Conservation (phyloP, 2,797 vertebrate species). For the Eulemur albifrons region DNA sequence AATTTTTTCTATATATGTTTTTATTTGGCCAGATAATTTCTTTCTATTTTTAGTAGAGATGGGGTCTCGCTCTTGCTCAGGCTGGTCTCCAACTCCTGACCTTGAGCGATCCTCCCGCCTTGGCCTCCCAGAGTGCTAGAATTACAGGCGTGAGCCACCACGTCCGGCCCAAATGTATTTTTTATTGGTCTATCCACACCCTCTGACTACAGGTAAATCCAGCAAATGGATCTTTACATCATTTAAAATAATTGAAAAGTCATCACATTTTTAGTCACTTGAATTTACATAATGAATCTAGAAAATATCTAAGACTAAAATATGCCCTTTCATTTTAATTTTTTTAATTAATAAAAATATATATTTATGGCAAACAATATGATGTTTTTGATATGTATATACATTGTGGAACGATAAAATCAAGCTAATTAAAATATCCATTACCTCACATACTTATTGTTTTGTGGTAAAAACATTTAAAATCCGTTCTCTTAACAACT, state of each 20-base stretch:
- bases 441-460: neutral
- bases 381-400: neutral
- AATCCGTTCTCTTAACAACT: neutral
- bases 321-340: neutral
- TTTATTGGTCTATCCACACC: neutral
- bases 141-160: too few relatives aligned
- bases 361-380: neutral
- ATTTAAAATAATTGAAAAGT: slow-evolving; percentile 18
- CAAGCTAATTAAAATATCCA: neutral
- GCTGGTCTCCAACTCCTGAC: too few relatives aligned
- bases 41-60: too few relatives aligned
- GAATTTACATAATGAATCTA: neutral
- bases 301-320: neutral
- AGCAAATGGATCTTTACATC: neutral
- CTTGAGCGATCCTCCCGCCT: too few relatives aligned
- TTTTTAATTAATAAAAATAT: neutral
- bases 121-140: too few relatives aligned
- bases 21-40: too few relatives aligned
- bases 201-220: neutral
- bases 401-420: neutral
- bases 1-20: too few relatives aligned
- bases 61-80: too few relatives aligned
- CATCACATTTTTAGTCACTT: neutral
- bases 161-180: neutral
- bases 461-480: neutral